Conservation (phyloP, 2,113 vertebrate genomes). For the Oryctolagus cuniculus region mOryCun1.1 NC_091436.1:168362001-168362500, state of each 20-base stretch:
- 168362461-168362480: neutral
- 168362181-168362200: conserved; percentile 74
- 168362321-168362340: conserved; percentile 74
- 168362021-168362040: neutral
- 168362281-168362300: too few species aligned
- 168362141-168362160: conserved; percentile 73
- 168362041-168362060: neutral
- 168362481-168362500: neutral
- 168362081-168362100: conserved; percentile 24
- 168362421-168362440: too few species aligned
- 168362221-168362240: conserved; percentile 74
- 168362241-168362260: conserved; percentile 72
- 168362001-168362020: neutral
- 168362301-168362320: conserved; percentile 70
- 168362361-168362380: conserved; percentile 58
- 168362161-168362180: conserved; percentile 77
- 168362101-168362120: neutral
- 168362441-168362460: too few species aligned
- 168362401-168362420: neutral
- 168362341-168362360: neutral
- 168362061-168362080: neutral
- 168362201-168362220: conserved; percentile 64
- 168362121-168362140: conserved; percentile 63
- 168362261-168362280: neutral
- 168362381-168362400: neutral